phyloP scores from a whole-genome alignment of 2,888 invertebrate species.

The Stenodera caucasica region DNA sequence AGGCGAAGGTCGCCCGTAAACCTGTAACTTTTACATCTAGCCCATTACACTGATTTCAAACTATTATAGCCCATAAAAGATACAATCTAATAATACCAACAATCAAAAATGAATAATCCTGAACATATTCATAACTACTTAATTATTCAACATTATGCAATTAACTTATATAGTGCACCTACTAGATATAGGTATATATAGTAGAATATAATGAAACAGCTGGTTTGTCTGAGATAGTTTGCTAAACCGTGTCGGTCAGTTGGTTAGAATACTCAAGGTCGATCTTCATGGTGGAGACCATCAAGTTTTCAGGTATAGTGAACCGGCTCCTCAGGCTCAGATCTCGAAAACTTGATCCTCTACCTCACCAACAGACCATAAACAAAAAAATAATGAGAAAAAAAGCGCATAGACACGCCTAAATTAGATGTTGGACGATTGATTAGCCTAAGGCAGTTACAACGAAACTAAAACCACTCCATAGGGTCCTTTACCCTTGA shows the following conservation, averaged over 20 bases:
- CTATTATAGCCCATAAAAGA: constrained; percentile 8
- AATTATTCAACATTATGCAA: constrained; percentile 9
- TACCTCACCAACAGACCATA: constrained; percentile 10
- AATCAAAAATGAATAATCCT: background rate
- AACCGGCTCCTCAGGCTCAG: constrained; percentile 9
- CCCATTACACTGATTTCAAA: constrained; percentile 23
- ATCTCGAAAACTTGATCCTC: constrained; percentile 10
- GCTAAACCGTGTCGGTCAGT: constrained; percentile 38
- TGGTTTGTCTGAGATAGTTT: constrained; percentile 24
- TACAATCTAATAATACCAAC: background rate
- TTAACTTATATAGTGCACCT: constrained; percentile 2
- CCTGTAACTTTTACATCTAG: constrained; percentile 22
- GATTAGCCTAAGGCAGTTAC: constrained; percentile 1
- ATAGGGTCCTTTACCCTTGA: constrained; percentile 4
- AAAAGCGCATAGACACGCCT: constrained; percentile 9
- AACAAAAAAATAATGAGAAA: constrained; percentile 10
- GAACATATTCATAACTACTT: background rate
- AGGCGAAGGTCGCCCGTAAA: constrained; percentile 23
- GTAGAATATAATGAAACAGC: constrained; percentile 15
- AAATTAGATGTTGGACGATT: constrained; percentile 24
- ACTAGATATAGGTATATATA: background rate
- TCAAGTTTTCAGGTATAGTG: constrained; percentile 22
- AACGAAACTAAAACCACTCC: constrained; percentile 1
- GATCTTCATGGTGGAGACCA: constrained; percentile 16
- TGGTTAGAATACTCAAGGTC: constrained; percentile 41